Evolutionary conservation across 1,140 invertebrate genomes (phyloP).

Genomic region (Littorina saxatilis): DNA sequence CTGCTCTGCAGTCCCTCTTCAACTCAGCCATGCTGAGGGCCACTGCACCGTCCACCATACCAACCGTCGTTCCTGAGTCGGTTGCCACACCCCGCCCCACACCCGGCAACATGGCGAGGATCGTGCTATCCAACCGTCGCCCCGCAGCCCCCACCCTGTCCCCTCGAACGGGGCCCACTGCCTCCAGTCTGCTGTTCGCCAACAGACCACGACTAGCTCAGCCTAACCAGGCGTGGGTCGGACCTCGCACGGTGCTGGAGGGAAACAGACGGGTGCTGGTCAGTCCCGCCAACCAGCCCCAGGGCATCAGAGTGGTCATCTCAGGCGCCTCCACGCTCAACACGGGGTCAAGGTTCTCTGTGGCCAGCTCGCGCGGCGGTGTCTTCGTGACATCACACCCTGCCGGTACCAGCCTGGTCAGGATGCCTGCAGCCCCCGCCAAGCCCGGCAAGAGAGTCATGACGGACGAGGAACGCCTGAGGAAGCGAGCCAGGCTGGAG

Average conservation of each 20-base stretch:
- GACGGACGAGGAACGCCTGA: conserved; percentile 83
- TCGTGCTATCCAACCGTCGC: conserved; percentile 6
- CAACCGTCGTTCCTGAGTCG: not conserved
- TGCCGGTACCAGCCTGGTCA: not conserved
- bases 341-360: not conserved
- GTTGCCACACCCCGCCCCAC: too few relatives aligned
- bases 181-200: conserved; percentile 4
- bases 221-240: conserved; percentile 22
- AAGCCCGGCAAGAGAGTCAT: conserved; percentile 11
- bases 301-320: not conserved
- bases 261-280: conserved; percentile 13
- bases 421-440: not conserved
- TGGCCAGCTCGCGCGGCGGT: not conserved
- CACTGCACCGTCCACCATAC: too few relatives aligned
- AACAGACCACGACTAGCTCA: not conserved
- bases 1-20: too few relatives aligned
- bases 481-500: conserved; percentile 93
- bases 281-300: not conserved
- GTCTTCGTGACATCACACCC: not conserved
- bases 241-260: conserved; percentile 21
- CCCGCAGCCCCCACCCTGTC: not conserved
- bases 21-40: too few relatives aligned
- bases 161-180: conserved; percentile 8
- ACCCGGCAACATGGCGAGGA: not conserved
- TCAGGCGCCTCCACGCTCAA: not conserved